phyloP scores from a whole-genome alignment of 2,888 invertebrate genomes.

The Fissipunctia ypsillon region DNA sequence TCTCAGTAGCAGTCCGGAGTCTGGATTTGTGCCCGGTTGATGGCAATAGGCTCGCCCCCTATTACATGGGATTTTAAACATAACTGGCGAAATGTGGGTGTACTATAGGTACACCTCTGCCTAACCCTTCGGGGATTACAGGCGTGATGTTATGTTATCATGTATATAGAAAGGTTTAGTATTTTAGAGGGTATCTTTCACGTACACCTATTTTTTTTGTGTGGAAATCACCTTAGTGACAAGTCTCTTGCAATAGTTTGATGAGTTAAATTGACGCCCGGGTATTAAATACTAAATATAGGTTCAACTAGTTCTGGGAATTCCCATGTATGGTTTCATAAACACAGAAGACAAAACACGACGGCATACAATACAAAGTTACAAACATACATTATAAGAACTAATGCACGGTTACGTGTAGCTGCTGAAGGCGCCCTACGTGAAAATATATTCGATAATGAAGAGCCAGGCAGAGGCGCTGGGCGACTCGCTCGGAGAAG shows the following conservation, averaged over 20 bases:
- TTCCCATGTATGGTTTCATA: background rate
- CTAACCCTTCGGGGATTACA: no score
- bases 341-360: conserved; percentile 62
- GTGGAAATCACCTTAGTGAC: no score
- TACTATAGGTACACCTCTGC: no score
- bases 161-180: background rate
- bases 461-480: conserved; percentile 95
- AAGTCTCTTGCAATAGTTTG: background rate
- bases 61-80: no score
- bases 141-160: no score
- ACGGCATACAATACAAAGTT: conserved; percentile 61
- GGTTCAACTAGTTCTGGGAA: background rate
- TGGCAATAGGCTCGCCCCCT: no score
- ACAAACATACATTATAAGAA: conserved; percentile 49
- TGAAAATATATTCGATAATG: conserved; percentile 98
- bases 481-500: conserved; percentile 89
- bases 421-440: conserved; percentile 99
- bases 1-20: no score
- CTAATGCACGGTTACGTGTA: conserved; percentile 77
- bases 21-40: no score
- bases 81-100: no score
- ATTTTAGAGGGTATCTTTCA: background rate
- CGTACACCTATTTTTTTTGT: no score
- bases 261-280: background rate
- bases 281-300: background rate